phyloP scores from a whole-genome alignment of 2,888 invertebrate species.

The Thymelicus acteon region DNA sequence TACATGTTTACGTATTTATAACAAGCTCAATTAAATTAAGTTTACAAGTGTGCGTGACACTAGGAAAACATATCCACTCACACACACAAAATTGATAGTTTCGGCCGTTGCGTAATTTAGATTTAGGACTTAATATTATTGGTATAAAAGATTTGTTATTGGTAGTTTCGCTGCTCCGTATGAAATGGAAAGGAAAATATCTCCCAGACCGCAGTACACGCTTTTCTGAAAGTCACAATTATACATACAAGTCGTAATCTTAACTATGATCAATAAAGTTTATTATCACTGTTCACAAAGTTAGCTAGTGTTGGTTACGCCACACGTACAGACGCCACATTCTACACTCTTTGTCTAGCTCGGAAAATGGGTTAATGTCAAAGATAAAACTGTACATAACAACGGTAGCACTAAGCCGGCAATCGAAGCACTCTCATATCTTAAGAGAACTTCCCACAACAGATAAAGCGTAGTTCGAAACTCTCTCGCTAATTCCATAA shows the following conservation, averaged over 20 bases:
- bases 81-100: too few species aligned
- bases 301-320: neutral
- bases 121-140: too few species aligned
- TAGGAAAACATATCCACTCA: too few species aligned
- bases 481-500: conserved; percentile 37
- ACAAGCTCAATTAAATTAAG: too few species aligned
- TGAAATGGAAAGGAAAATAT: neutral
- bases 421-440: conserved; percentile 34
- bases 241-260: neutral
- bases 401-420: conserved; percentile 24
- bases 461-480: conserved; percentile 37
- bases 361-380: conserved; percentile 20
- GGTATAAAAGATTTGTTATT: too few species aligned
- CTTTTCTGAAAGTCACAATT: neutral
- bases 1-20: too few species aligned
- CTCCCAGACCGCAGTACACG: neutral
- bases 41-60: too few species aligned
- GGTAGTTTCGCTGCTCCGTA: too few species aligned
- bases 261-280: neutral
- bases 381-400: conserved; percentile 20
- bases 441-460: conserved; percentile 31
- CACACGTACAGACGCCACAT: neutral
- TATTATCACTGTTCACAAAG: neutral
- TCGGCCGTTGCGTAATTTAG: too few species aligned
- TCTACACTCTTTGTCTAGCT: conserved; percentile 3